These are phyloP conservation scores for Budorcas taxicolor DNA, from an alignment of 2,113 vertebrate genomes.

Conservation along the genomic window DNA sequence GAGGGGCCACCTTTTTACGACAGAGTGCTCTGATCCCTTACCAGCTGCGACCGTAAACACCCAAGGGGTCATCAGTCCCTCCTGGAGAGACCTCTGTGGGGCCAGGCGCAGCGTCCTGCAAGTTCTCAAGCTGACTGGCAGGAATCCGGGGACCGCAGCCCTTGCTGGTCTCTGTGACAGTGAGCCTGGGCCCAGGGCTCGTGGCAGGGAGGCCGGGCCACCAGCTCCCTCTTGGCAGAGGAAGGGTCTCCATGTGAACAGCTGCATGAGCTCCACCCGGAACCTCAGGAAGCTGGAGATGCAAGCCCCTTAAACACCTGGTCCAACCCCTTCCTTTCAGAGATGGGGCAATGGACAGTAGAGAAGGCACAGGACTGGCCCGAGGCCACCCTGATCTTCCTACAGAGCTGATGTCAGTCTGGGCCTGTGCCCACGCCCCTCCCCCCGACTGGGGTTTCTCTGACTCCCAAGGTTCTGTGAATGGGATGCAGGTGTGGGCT, in stretches of 20 bases:
- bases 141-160: neutral
- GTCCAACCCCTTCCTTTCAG: neutral
- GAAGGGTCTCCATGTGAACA: neutral
- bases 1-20: neutral
- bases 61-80: rapidly evolving
- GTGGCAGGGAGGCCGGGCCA: neutral
- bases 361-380: neutral
- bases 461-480: rapidly evolving
- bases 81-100: neutral
- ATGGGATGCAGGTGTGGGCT: neutral
- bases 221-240: neutral
- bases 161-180: neutral
- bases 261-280: rapidly evolving
- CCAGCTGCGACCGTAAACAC: rapidly evolving
- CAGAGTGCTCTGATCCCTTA: neutral
- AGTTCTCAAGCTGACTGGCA: too few relatives aligned
- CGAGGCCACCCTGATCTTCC: neutral
- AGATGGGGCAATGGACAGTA: neutral
- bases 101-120: neutral
- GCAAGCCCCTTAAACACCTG: neutral
- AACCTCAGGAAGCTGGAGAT: neutral
- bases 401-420: neutral
- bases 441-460: neutral
- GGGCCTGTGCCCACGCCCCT: rapidly evolving
- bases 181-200: neutral